Percentiles rank a stretch among this genome's conserved stretches.
Conservation (phyloP, 2,797 vertebrate species). For the Allobates femoralis region DNA sequence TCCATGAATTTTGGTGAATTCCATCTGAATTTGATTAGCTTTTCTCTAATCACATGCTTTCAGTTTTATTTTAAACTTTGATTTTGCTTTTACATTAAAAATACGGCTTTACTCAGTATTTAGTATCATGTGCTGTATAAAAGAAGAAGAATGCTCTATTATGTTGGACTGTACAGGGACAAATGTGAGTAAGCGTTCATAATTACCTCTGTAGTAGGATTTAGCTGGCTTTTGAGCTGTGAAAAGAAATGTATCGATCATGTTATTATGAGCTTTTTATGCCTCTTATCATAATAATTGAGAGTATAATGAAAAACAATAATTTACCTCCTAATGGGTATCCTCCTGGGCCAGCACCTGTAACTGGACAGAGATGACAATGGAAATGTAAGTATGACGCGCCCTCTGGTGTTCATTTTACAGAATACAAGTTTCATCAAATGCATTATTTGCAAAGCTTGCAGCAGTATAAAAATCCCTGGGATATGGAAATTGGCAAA, state of each 20-base stretch:
- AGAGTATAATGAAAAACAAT: constrained; percentile 42
- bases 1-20: too few species aligned
- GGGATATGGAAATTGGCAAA: not conserved
- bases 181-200: not conserved
- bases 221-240: constrained; percentile 88
- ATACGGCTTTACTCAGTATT: not conserved
- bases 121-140: not conserved
- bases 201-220: constrained; percentile 77
- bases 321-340: constrained; percentile 73
- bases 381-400: not conserved
- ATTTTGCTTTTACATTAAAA: not conserved
- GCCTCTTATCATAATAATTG: not conserved
- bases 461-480: not conserved
- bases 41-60: too few species aligned
- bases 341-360: constrained; percentile 74
- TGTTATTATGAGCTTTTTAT: not conserved
- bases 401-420: constrained; percentile 39
- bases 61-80: not conserved
- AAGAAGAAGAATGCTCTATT: not conserved
- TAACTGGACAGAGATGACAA: not conserved
- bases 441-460: not conserved
- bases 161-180: not conserved
- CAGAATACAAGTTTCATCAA: constrained; percentile 14
- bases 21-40: too few species aligned
- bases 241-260: constrained; percentile 30